These are phyloP conservation scores for Chaunax sp. DNA, from an alignment of 2,797 vertebrate genomes.

Conservation along the genomic window DNA sequence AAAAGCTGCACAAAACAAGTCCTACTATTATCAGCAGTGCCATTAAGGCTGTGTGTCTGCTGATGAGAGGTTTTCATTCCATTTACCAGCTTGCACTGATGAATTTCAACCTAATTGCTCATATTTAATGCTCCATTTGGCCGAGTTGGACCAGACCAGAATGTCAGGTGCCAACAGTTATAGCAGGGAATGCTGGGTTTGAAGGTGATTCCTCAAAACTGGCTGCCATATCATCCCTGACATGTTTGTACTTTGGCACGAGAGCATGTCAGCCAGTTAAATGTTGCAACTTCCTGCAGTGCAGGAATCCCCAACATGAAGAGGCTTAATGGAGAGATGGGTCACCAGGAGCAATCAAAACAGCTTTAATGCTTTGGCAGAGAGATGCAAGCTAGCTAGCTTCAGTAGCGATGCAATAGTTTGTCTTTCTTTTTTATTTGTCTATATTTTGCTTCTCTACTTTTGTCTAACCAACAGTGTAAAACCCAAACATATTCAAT, in stretches of 20 bases:
- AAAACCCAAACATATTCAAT: no score
- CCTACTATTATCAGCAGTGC: conserved; percentile 21
- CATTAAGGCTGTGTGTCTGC: no score
- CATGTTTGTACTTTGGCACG: conserved; percentile 3
- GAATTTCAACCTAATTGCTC: conserved; percentile 55
- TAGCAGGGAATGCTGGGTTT: conserved; percentile 46
- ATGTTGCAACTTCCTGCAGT: conserved; percentile 8
- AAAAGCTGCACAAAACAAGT: conserved; percentile 9
- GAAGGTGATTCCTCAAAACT: conserved; percentile 32
- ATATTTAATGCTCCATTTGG: conserved; percentile 65
- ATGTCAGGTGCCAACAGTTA: conserved; percentile 52
- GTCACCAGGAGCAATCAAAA: no score
- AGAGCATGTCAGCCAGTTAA: conserved; percentile 6
- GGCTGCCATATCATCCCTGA: conserved; percentile 23
- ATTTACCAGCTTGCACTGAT: conserved; percentile 56
- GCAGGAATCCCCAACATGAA: no score
- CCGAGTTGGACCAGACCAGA: conserved; percentile 36
- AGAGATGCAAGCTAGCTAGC: no score
- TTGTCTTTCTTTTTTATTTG: no score
- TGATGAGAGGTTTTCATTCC: conserved; percentile 56
- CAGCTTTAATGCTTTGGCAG: no score
- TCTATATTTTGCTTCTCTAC: no score
- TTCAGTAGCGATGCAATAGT: no score
- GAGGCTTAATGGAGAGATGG: no score
- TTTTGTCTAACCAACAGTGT: no score